Conservation (phyloP, 2,888 invertebrate species). For the Antitype chi region DNA sequence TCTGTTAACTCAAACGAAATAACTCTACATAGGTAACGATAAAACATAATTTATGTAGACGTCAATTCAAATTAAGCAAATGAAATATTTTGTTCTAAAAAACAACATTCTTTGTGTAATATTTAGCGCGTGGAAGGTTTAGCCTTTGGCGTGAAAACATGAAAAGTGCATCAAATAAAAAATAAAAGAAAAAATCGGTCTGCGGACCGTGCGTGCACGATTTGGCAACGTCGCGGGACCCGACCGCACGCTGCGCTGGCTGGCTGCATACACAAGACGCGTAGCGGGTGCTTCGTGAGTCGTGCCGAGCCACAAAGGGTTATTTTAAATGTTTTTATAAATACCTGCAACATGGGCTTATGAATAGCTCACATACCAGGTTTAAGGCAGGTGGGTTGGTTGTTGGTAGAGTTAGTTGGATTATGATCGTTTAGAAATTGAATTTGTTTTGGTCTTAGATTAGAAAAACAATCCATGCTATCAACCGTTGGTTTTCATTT, state of each 20-base stretch:
- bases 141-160: slow-evolving; percentile 55
- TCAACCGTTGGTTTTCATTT: neutral
- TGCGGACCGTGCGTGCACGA: slow-evolving; percentile 55
- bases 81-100: slow-evolving; percentile 26
- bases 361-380: slow-evolving; percentile 32
- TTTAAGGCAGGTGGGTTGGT: slow-evolving; percentile 19
- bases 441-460: neutral
- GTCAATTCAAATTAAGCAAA: slow-evolving; percentile 18
- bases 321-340: slow-evolving; percentile 48
- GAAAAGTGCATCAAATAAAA: slow-evolving; percentile 62
- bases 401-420: neutral
- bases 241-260: slow-evolving; percentile 30
- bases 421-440: neutral
- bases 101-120: slow-evolving; percentile 37
- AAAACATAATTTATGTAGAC: slow-evolving; percentile 12
- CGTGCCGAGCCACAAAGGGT: slow-evolving; percentile 48
- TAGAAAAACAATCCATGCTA: neutral
- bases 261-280: slow-evolving; percentile 56
- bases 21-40: slow-evolving; percentile 10
- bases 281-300: slow-evolving; percentile 48
- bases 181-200: slow-evolving; percentile 27
- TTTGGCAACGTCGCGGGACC: slow-evolving; percentile 65
- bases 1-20: slow-evolving; percentile 5
- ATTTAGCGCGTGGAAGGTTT: slow-evolving; percentile 39
- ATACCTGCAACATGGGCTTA: slow-evolving; percentile 34